Percentiles rank a stretch among this genome's conserved stretches.
Evolutionary conservation across 2,888 invertebrate genomes (phyloP).

Genomic region (Leptinotarsa juncta): DNA sequence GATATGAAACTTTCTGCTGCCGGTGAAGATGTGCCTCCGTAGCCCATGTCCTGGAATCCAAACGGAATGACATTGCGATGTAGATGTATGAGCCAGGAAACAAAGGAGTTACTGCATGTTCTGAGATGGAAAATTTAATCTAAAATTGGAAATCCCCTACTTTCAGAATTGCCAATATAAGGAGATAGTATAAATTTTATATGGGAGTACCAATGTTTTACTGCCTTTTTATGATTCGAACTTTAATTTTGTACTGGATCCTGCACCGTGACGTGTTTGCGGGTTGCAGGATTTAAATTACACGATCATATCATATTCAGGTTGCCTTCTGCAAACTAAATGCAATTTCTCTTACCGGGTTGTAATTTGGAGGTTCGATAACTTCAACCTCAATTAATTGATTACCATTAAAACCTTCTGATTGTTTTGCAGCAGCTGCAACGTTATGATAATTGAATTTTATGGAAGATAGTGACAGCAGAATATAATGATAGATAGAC

Average conservation of each 20-base stretch:
- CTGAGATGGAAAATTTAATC: neutral
- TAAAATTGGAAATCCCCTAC: constrained; percentile 1
- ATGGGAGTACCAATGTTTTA: neutral
- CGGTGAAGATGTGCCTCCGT: no score
- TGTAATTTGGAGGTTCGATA: neutral
- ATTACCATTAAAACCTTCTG: neutral
- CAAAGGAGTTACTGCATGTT: neutral
- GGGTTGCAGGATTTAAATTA: neutral
- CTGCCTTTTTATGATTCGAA: neutral
- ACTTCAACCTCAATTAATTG: neutral
- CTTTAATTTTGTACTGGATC: neutral
- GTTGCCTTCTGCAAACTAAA: no score
- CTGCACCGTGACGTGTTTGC: neutral
- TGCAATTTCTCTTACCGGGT: no score
- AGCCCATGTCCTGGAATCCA: no score
- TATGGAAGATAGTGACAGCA: neutral
- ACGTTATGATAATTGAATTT: neutral
- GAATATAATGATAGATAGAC: neutral
- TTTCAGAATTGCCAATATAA: neutral
- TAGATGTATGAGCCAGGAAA: neutral
- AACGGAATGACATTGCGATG: neutral
- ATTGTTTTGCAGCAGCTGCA: neutral
- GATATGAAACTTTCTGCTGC: no score
- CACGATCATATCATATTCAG: neutral
- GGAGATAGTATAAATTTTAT: neutral